phyloP scores from a whole-genome alignment of 2,113 vertebrate species.

The Accipiter virgatus region DNA sequence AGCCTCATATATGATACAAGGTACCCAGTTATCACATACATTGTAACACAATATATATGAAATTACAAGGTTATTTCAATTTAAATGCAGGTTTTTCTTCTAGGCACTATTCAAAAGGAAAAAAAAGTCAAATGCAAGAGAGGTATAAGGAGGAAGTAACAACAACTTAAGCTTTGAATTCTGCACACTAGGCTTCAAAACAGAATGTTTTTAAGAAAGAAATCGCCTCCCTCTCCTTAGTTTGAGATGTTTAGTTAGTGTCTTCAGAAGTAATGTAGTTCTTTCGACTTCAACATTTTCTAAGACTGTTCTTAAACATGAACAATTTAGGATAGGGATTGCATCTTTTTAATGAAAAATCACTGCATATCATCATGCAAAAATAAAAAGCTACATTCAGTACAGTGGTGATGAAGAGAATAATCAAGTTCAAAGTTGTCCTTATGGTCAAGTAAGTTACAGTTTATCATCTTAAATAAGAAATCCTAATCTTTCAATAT shows the following conservation, averaged over 20 bases:
- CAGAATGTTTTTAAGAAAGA: not conserved
- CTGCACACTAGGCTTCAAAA: not conserved
- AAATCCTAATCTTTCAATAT: not conserved
- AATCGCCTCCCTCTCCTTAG: not conserved
- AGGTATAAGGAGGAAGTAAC: not conserved
- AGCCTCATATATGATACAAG: not conserved
- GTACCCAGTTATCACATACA: not conserved
- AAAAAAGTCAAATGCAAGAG: not conserved
- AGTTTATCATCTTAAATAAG: not conserved
- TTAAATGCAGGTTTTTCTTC: not conserved
- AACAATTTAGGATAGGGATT: not conserved
- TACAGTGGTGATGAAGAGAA: not conserved
- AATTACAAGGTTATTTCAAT: not conserved
- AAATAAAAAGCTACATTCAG: not conserved
- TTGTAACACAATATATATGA: not conserved
- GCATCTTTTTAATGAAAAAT: not conserved
- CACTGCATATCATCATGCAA: not conserved
- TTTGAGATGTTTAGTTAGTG: not conserved
- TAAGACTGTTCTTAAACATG: not conserved
- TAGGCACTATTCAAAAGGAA: not conserved
- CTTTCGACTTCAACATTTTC: not conserved
- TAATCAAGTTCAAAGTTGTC: not conserved
- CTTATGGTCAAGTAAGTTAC: not conserved
- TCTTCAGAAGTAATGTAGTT: not conserved
- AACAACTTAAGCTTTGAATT: not conserved